These are phyloP conservation scores for Eutrigla gurnardus DNA, from an alignment of 2,797 vertebrate species.

Conservation along the genomic window DNA sequence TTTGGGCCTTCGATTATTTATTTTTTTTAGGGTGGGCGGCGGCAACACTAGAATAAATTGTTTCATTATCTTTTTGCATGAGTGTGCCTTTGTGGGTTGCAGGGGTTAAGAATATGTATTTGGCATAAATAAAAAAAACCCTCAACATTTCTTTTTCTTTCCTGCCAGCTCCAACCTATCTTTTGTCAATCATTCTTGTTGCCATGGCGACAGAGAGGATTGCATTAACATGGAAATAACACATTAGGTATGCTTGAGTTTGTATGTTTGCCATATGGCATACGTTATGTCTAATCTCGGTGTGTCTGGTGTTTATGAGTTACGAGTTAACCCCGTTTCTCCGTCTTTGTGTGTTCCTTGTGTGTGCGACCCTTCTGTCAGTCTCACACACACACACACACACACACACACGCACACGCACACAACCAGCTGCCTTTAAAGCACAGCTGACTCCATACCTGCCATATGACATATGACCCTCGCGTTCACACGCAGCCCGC, in stretches of 20 bases:
- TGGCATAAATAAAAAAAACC: slow-evolving; percentile 41
- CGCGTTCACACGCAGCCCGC: slow-evolving; percentile 51
- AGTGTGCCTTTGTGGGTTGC: slow-evolving; percentile 38
- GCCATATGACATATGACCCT: slow-evolving; percentile 67
- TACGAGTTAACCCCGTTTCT: slow-evolving; percentile 41
- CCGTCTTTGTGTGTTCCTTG: slow-evolving; percentile 7
- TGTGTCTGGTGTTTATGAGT: slow-evolving; percentile 58
- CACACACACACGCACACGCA: slow-evolving; percentile 37
- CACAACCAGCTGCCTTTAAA: slow-evolving; percentile 66
- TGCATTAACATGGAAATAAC: slow-evolving; percentile 90
- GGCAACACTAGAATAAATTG: slow-evolving; percentile 49
- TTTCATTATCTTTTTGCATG: slow-evolving; percentile 53
- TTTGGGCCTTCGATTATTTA: slow-evolving; percentile 55
- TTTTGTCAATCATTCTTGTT: slow-evolving; percentile 85
- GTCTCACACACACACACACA: slow-evolving; percentile 38
- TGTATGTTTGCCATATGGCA: slow-evolving; percentile 78
- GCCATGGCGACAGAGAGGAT: slow-evolving; percentile 80
- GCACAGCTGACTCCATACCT: slow-evolving; percentile 61
- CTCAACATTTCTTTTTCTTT: slow-evolving; percentile 47
- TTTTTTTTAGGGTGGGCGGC: slow-evolving; percentile 12
- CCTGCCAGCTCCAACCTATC: slow-evolving; percentile 49
- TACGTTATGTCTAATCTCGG: slow-evolving; percentile 55
- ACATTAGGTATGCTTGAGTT: slow-evolving; percentile 85
- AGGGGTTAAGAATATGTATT: slow-evolving; percentile 60
- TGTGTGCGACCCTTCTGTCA: slow-evolving; percentile 17